These are phyloP conservation scores for Notarius quadriscutis DNA, from an alignment of 2,113 vertebrate species.

Conservation along the genomic window DNA sequence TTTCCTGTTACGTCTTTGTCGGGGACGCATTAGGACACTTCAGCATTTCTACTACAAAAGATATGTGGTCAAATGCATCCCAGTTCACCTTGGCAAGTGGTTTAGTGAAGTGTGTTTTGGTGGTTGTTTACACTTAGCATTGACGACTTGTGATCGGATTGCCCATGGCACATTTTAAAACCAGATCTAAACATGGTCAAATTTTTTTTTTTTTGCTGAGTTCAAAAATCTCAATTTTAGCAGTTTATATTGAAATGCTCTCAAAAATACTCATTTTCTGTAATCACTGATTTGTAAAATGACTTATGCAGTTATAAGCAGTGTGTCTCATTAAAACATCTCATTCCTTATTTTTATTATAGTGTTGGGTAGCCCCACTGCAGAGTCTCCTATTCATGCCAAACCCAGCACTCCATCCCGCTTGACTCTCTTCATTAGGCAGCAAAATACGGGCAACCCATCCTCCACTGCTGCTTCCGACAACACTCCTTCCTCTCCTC, in stretches of 20 bases:
- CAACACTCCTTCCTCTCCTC: conserved; percentile 60
- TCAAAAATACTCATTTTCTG: not conserved
- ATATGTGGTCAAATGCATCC: too few species aligned
- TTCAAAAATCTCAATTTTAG: not conserved
- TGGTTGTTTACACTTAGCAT: too few species aligned
- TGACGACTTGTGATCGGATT: too few species aligned
- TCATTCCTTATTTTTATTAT: not conserved
- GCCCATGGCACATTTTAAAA: too few species aligned
- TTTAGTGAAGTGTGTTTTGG: too few species aligned
- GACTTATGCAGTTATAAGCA: not conserved
- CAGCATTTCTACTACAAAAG: too few species aligned
- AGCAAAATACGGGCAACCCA: conserved; percentile 68
- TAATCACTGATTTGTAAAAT: not conserved
- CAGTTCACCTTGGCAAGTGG: too few species aligned
- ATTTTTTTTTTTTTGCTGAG: too few species aligned
- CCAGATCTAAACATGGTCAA: too few species aligned
- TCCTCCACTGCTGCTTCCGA: conserved; percentile 58
- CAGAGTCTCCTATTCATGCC: conserved; percentile 76
- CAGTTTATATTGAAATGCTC: not conserved
- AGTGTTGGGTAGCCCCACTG: conserved; percentile 82
- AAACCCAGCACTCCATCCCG: conserved; percentile 89
- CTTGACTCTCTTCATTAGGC: conserved; percentile 87
- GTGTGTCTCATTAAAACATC: not conserved
- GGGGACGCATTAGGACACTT: too few species aligned
- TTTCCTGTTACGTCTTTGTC: too few species aligned